phyloP scores from a whole-genome alignment of 2,113 vertebrate species.

The Pampusana beccarii region DNA sequence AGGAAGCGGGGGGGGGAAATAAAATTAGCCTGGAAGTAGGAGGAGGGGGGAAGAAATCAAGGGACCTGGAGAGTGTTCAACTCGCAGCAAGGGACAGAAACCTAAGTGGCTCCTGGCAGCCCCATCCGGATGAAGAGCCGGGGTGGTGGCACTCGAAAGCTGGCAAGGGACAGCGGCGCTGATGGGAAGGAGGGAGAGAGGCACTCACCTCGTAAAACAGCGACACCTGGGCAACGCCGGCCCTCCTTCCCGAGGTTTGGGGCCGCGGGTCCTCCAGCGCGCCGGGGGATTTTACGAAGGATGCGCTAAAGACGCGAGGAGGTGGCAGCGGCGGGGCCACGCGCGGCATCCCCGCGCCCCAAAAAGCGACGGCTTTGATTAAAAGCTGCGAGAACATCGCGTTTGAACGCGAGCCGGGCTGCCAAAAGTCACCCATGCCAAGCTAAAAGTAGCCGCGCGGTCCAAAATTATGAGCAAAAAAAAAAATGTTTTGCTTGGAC shows the following conservation, averaged over 20 bases:
- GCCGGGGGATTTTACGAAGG: fast-evolving
- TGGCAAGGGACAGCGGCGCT: slow-evolving; percentile 25
- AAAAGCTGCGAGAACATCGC: fast-evolving
- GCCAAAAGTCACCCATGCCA: background rate
- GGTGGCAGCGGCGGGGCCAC: fast-evolving
- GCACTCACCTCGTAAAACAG: slow-evolving; percentile 55
- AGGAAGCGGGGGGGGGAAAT: background rate
- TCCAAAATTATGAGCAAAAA: slow-evolving; percentile 21
- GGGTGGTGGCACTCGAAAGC: slow-evolving; percentile 37
- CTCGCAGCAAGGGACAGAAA: slow-evolving; percentile 61
- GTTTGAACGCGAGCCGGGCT: background rate
- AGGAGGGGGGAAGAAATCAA: slow-evolving; percentile 34
- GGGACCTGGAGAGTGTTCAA: slow-evolving; percentile 57
- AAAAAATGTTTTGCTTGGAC: slow-evolving; percentile 46
- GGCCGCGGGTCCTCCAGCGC: background rate
- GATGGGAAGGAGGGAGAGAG: slow-evolving; percentile 17
- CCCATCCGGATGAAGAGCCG: slow-evolving; percentile 14
- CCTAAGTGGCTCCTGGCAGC: slow-evolving; percentile 62
- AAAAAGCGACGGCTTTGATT: background rate
- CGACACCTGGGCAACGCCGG: background rate
- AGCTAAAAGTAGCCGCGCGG: background rate
- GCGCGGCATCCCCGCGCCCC: fast-evolving
- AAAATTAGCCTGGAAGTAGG: background rate
- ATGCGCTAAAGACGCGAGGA: fast-evolving
- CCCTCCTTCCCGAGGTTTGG: background rate